Conservation (phyloP, 1,140 invertebrate species). For the Trachymyrmex septentrionalis region DNA sequence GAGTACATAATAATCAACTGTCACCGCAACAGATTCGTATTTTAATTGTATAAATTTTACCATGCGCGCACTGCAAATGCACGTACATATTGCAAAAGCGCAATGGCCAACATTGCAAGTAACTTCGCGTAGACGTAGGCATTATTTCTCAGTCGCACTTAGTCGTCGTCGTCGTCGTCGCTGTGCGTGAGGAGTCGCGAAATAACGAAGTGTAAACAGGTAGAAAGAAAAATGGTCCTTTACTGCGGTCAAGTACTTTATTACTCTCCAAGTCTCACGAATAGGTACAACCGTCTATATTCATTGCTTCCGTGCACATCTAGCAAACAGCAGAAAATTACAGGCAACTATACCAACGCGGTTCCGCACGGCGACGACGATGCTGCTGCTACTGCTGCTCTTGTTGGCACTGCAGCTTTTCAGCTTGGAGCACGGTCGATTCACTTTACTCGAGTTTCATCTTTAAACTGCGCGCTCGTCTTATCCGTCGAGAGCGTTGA, state of each 20-base stretch:
- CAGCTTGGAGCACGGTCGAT: slow-evolving; percentile 63
- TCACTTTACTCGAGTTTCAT: slow-evolving; percentile 67
- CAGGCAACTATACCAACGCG: slow-evolving; percentile 55
- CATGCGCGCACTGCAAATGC: background rate
- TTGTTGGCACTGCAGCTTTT: slow-evolving; percentile 65
- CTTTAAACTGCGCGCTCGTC: slow-evolving; percentile 63
- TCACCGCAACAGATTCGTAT: background rate
- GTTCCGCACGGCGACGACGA: slow-evolving; percentile 34
- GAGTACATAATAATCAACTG: background rate
- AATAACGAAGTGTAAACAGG: slow-evolving; percentile 83
- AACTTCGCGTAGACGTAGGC: background rate
- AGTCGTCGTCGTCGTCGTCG: slow-evolving; percentile 40
- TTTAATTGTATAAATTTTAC: slow-evolving; percentile 43
- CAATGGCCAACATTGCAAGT: background rate
- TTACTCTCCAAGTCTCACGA: slow-evolving; percentile 70
- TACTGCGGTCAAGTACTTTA: slow-evolving; percentile 76
- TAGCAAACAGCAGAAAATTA: slow-evolving; percentile 81
- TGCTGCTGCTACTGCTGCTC: slow-evolving; percentile 40
- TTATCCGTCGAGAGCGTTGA: slow-evolving; percentile 43
- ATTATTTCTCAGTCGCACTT: slow-evolving; percentile 34
- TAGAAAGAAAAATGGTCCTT: slow-evolving; percentile 79
- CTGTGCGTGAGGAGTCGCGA: background rate
- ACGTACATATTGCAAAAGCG: background rate
- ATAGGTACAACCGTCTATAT: slow-evolving; percentile 72
- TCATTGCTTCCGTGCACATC: slow-evolving; percentile 75